Base-by-base conservation (phyloP, 2,797 vertebrate genomes). In the Phalanger gymnotis region DNA sequence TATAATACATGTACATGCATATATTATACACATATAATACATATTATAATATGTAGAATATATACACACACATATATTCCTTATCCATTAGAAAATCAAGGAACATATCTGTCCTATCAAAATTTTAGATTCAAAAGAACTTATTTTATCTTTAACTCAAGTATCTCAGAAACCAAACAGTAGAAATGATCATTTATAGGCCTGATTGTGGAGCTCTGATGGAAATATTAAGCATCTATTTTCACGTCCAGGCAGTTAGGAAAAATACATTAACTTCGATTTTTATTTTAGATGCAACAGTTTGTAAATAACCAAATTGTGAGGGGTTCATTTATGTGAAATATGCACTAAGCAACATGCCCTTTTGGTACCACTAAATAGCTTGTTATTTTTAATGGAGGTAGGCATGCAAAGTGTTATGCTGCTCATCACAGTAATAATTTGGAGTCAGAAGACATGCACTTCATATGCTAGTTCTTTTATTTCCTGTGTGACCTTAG, bases 1-100 rank as follows among this genome's bases (percentile, higher is more conserved):
- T 58, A 94, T 90, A 95, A 93, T 30, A 93, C 81, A 94, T 57
- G n/a, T n/a, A n/a, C n/a, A n/a, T n/a, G n/a, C n/a, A n/a, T n/a
- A n/a, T n/a, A n/a, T n/a, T n/a, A n/a, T n/a, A n/a, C n/a, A n/a
- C n/a, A n/a, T n/a, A n/a, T n/a, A n/a, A n/a, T n/a, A n/a, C 30
- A 30, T 28, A 66, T 94, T 95, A 92, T 40, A 94, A 95, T 95
- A 92, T 14, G 27, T 94, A 93, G 16, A 40, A 40, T 2, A 73
- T 7, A 73, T 4, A 58, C 3, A 31, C 3, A 31, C 0, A 31
- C 4, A 58, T 31, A 2, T 31, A 66, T 34, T 66, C 14, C 4
- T 66, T n/a, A 40, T 73, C 66, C 28, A 47, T 30, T 51, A 1
- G 13, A 25, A 25, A 81, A 6, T 61, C 16, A 93, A n/a, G 16